These are phyloP conservation scores for Anguilla marmorata DNA, from an alignment of 2,797 vertebrate species.

Conservation along the genomic window DNA sequence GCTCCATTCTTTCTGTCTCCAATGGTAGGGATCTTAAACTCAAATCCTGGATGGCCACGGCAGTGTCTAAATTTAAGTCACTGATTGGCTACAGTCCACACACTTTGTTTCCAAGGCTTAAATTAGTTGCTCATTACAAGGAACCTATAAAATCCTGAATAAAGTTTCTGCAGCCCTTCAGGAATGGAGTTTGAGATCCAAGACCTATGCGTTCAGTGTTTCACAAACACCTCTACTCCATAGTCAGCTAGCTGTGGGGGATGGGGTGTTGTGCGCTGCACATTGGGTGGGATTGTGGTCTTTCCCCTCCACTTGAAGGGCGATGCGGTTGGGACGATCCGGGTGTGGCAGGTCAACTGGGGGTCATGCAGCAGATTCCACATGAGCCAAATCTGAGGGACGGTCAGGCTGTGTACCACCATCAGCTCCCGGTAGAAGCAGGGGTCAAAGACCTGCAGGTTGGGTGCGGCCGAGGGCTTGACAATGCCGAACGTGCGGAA, in stretches of 20 bases:
- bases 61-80: background rate
- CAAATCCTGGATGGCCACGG: background rate
- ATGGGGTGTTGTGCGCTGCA: background rate
- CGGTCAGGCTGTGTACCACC: constrained; percentile 93
- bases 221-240: constrained; percentile 61
- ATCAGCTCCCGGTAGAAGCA: constrained; percentile 96
- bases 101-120: background rate
- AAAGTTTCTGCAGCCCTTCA: background rate
- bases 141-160: background rate
- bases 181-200: background rate
- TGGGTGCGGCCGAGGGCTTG: constrained; percentile 87
- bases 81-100: background rate
- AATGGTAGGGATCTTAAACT: background rate
- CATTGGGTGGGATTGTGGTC: background rate
- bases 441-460: constrained; percentile 91
- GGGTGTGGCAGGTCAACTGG: constrained; percentile 74
- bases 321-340: constrained; percentile 54
- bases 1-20: background rate
- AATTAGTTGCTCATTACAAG: background rate
- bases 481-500: constrained; percentile 94
- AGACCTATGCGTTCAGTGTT: constrained; percentile 50
- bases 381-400: constrained; percentile 97
- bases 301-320: constrained; percentile 81
- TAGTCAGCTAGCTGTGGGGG: constrained; percentile 55
- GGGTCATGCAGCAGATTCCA: constrained; percentile 91